These are phyloP conservation scores for Oreotrochilus melanogaster DNA, from an alignment of 2,113 vertebrate species.

Conservation along the genomic window DNA sequence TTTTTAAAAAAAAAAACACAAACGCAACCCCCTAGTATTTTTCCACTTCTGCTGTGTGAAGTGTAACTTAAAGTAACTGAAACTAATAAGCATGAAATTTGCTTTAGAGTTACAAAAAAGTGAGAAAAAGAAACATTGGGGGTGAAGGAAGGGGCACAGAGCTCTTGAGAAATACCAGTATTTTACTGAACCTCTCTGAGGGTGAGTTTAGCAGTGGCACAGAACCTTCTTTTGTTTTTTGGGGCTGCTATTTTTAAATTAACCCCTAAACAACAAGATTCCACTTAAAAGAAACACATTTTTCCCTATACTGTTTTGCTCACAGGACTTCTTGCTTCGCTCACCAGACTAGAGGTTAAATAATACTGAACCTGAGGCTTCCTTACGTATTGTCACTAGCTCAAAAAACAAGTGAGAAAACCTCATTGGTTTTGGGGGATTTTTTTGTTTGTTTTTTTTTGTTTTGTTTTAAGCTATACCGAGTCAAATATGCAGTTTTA, in stretches of 20 bases:
- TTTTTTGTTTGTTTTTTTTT: no score
- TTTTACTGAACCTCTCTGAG: background rate
- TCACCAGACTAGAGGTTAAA: background rate
- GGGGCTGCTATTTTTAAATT: background rate
- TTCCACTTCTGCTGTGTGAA: background rate
- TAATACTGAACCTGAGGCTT: background rate
- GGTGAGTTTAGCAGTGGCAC: background rate
- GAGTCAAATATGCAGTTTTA: background rate
- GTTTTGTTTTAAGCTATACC: background rate
- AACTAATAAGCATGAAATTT: constrained; percentile 18
- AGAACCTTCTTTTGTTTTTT: background rate
- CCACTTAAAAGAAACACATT: background rate
- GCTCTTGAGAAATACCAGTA: background rate
- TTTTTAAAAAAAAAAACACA: background rate
- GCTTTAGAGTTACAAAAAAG: background rate
- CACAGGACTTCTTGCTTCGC: background rate
- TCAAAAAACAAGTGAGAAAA: background rate
- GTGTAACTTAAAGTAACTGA: background rate
- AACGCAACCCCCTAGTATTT: background rate
- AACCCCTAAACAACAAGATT: background rate
- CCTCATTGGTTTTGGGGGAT: background rate
- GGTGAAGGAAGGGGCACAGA: background rate
- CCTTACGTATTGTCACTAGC: background rate
- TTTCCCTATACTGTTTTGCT: background rate
- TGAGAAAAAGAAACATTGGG: background rate